Conservation (phyloP, 2,113 vertebrate genomes). For the Nestor notabilis region DNA sequence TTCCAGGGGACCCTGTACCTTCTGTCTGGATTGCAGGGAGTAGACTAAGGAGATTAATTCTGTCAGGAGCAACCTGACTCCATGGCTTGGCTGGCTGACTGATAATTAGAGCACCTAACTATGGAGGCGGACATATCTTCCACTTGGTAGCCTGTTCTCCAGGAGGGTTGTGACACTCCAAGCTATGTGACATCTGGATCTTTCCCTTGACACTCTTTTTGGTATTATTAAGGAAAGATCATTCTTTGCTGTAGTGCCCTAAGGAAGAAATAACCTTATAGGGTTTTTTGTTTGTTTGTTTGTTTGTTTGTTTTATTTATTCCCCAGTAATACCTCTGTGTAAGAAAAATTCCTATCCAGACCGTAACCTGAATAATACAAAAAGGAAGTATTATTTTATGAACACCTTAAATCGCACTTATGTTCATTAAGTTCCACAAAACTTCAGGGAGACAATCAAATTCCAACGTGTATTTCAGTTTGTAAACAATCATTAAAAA, state of each 20-base stretch:
- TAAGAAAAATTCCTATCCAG: neutral
- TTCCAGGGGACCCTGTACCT: neutral
- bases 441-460: neutral
- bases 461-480: neutral
- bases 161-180: neutral
- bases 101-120: neutral
- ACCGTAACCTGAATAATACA: neutral
- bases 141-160: neutral
- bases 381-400: neutral
- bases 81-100: neutral
- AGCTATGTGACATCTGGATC: neutral
- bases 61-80: neutral
- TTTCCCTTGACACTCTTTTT: neutral
- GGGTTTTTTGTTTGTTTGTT: neutral
- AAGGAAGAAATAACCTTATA: neutral
- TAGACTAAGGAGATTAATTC: neutral
- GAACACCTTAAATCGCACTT: neutral
- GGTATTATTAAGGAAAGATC: neutral
- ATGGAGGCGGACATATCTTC: neutral
- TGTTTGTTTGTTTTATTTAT: neutral
- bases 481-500: neutral
- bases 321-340: neutral
- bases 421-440: neutral
- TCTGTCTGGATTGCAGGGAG: neutral
- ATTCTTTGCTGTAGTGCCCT: neutral